A percentile compares a stretch with the other conserved stretches of the same genome.
Conservation (phyloP, 2,888 invertebrate species). For the Argynnis bischoffii region DNA sequence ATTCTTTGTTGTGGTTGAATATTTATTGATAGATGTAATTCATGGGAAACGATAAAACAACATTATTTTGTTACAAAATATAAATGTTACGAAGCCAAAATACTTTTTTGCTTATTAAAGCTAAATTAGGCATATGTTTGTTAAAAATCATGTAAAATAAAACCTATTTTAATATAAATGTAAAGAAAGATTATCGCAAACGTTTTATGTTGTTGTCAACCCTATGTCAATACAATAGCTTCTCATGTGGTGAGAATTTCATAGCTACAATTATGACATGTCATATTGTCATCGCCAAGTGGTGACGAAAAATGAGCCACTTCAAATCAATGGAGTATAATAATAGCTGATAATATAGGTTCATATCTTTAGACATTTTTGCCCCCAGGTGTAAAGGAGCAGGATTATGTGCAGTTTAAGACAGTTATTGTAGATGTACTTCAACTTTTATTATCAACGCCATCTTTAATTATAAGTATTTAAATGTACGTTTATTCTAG, state of each 20-base stretch:
- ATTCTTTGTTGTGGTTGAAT: slow-evolving; percentile 58
- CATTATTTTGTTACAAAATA: not conserved
- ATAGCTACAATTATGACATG: slow-evolving; percentile 63
- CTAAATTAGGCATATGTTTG: too few species aligned
- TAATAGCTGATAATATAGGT: slow-evolving; percentile 50
- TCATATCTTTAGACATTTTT: slow-evolving; percentile 50
- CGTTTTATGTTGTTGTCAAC: not conserved
- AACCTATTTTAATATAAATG: not conserved
- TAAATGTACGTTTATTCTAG: too few species aligned
- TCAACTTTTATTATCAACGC: too few species aligned
- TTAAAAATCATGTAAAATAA: too few species aligned
- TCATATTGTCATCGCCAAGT: slow-evolving; percentile 64
- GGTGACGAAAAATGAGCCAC: slow-evolving; percentile 56
- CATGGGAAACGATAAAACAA: slow-evolving; percentile 32
- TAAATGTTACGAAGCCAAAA: too few species aligned
- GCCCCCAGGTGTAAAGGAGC: too few species aligned
- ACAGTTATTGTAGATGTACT: too few species aligned
- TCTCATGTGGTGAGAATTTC: slow-evolving; percentile 33
- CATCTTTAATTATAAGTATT: too few species aligned
- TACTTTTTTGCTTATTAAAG: too few species aligned
- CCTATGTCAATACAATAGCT: slow-evolving; percentile 21
- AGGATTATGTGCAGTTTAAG: too few species aligned
- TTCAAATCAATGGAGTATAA: slow-evolving; percentile 51
- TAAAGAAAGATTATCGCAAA: not conserved
- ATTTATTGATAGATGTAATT: slow-evolving; percentile 47